Evolutionary conservation across 2,888 invertebrate genomes (phyloP).

Genomic region (Caenorhabditis drosophilae): DNA sequence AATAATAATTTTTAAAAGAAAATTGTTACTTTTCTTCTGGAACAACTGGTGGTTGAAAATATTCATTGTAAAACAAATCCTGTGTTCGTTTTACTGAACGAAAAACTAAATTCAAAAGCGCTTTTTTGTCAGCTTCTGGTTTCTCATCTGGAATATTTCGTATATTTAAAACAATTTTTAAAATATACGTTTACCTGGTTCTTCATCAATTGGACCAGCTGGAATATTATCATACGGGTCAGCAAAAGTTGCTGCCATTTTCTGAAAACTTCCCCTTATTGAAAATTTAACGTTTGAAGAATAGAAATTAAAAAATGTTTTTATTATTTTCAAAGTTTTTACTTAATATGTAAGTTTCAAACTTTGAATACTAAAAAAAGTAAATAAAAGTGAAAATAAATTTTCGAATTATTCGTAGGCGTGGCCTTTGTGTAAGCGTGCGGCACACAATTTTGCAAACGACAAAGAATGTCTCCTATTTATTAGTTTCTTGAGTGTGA

Average conservation of each 20-base stretch:
- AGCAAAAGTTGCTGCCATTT: constrained; percentile 11
- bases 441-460: not conserved
- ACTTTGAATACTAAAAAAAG: not conserved
- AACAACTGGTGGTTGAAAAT: constrained; percentile 82
- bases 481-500: no score
- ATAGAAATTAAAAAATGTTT: not conserved
- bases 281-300: not conserved
- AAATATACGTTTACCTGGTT: constrained; percentile 10
- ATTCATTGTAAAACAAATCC: constrained; percentile 93
- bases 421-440: not conserved
- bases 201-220: constrained; percentile 31
- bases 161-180: constrained; percentile 6
- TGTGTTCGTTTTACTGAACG: constrained; percentile 94
- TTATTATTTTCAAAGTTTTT: not conserved
- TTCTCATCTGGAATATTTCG: constrained; percentile 41
- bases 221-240: constrained; percentile 38
- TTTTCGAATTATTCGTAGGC: not conserved
- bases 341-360: not conserved
- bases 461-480: no score
- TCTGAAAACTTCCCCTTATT: no score
- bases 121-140: constrained; percentile 41
- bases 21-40: constrained; percentile 76
- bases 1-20: constrained; percentile 7
- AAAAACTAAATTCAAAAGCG: constrained; percentile 79
- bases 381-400: not conserved